phyloP scores from a whole-genome alignment of 2,888 invertebrate genomes.

The Phyllotreta cruciferae region DNA sequence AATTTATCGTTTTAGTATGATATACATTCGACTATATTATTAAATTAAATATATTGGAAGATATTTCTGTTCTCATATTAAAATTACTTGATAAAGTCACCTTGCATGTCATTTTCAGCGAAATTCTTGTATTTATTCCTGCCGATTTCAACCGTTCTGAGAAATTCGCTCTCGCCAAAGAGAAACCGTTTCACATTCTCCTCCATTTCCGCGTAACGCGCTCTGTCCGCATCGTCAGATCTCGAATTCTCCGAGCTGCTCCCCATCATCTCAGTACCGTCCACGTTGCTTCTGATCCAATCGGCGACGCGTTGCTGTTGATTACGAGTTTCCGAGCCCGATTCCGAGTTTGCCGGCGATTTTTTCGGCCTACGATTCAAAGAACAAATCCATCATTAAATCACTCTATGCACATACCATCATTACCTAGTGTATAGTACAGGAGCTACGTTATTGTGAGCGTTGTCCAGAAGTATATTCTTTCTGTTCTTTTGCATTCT shows the following conservation, averaged over 20 bases:
- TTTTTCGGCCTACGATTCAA: constrained; percentile 53
- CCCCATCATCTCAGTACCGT: constrained; percentile 59
- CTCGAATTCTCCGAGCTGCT: constrained; percentile 57
- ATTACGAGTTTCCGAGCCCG: constrained; percentile 48
- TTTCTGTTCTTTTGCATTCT: constrained; percentile 79
- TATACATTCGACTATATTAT: no score
- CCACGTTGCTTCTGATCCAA: constrained; percentile 75
- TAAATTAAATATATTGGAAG: no score
- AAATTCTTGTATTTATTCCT: constrained; percentile 53
- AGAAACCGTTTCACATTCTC: constrained; percentile 79
- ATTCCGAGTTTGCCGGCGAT: constrained; percentile 37
- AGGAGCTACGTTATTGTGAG: constrained; percentile 74
- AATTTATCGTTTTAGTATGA: no score
- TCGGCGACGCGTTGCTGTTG: constrained; percentile 67
- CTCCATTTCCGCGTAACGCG: constrained; percentile 73
- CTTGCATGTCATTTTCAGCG: constrained; percentile 36
- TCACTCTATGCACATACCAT: no score
- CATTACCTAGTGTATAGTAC: constrained; percentile 69
- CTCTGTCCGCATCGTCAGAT: constrained; percentile 54
- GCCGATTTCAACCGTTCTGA: constrained; percentile 55
- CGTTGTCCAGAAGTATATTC: constrained; percentile 81
- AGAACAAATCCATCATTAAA: no score
- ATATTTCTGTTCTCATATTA: no score
- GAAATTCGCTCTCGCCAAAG: constrained; percentile 59
- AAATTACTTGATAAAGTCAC: no score